phyloP scores from a whole-genome alignment of 37 sponge, comb jelly and placozoan species.

The Aphrocallistes beatrix region DNA sequence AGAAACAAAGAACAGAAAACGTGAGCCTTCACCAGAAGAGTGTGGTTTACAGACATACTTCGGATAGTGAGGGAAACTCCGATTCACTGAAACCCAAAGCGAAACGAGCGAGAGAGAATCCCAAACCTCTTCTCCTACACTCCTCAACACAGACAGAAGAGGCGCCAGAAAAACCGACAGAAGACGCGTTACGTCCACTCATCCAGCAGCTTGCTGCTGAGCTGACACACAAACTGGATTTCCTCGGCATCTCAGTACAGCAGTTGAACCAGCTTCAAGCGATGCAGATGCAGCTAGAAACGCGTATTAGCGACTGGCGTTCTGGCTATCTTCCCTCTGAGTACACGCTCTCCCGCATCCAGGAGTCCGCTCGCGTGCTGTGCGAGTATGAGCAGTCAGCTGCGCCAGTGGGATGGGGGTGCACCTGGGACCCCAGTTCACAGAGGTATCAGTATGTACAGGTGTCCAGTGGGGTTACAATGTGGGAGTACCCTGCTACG shows the following conservation, averaged over 20 bases:
- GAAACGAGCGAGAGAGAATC: no score
- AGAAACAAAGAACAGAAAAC: no score
- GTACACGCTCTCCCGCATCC: background rate
- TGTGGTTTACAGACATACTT: no score
- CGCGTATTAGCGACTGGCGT: background rate
- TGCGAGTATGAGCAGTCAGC: conserved; percentile 3
- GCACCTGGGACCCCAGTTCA: background rate
- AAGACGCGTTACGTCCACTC: background rate
- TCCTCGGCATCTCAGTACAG: background rate
- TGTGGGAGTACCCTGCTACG: background rate
- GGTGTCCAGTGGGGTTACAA: background rate
- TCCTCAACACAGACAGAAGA: background rate
- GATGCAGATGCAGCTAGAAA: background rate
- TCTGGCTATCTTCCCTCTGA: background rate
- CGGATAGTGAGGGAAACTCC: no score
- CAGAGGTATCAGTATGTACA: background rate
- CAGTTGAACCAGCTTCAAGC: background rate
- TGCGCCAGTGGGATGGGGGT: background rate
- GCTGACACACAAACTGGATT: background rate
- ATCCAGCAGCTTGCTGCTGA: background rate
- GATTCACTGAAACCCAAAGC: no score
- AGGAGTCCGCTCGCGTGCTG: background rate
- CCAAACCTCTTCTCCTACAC: background rate
- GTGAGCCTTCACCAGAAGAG: no score
- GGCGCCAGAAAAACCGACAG: background rate